Conservation (phyloP, 2,113 vertebrate species). For the Nesoenas mayeri region DNA sequence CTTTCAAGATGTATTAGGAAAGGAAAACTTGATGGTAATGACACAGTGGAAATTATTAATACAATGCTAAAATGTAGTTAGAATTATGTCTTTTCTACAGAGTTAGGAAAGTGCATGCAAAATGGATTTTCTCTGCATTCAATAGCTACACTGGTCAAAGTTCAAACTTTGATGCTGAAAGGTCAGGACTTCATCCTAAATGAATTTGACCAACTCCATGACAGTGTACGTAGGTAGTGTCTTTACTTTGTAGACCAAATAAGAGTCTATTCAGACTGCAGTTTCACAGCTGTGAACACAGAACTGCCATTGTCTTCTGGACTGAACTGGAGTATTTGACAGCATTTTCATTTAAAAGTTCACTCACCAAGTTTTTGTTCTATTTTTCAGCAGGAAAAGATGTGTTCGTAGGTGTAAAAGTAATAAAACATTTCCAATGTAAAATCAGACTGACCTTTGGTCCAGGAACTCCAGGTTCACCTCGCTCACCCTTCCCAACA, state of each 20-base stretch:
- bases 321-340: not conserved
- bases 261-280: not conserved
- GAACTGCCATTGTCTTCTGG: not conserved
- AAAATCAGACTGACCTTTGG: conserved; percentile 84
- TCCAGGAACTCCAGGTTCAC: conserved; percentile 84
- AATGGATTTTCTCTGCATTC: conserved; percentile 53
- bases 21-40: not conserved
- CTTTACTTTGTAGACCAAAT: not conserved
- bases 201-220: not conserved
- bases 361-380: not conserved
- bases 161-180: not conserved
- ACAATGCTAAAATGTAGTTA: not conserved
- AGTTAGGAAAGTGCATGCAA: conserved; percentile 31
- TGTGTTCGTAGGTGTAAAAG: not conserved
- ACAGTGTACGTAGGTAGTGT: not conserved
- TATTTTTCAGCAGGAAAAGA: not conserved
- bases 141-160: not conserved
- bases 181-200: not conserved
- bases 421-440: not conserved
- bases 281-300: conserved; percentile 18
- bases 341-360: not conserved
- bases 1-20: conserved; percentile 20
- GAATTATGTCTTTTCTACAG: not conserved
- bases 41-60: not conserved
- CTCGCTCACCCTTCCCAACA: conserved; percentile 89